Percentiles rank a stretch among this genome's conserved stretches.
phyloP scores from a whole-genome alignment of 2,113 vertebrate species.

The Tursiops truncatus region DNA sequence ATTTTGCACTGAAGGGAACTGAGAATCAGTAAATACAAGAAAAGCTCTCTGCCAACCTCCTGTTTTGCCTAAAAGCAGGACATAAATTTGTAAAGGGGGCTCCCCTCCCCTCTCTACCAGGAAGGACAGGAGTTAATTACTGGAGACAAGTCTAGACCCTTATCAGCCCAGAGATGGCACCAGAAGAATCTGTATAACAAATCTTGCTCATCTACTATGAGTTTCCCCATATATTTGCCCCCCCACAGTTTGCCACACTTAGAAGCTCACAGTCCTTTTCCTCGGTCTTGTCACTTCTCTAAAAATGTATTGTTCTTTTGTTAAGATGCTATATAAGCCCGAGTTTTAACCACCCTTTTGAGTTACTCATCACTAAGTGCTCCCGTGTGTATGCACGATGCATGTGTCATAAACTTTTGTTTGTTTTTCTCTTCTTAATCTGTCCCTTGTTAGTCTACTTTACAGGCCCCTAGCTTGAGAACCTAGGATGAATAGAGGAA shows the following conservation, averaged over 20 bases:
- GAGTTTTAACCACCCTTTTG: background rate
- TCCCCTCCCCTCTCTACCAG: background rate
- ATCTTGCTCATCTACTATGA: background rate
- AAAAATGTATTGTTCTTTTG: background rate
- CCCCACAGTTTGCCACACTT: background rate
- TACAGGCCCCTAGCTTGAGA: background rate
- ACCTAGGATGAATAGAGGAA: background rate
- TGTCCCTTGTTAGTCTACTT: background rate
- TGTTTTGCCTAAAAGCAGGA: background rate
- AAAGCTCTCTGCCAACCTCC: background rate
- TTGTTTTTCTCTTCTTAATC: background rate
- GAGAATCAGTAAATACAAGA: background rate
- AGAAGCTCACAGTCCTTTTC: background rate
- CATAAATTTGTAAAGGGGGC: background rate
- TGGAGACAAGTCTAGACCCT: background rate
- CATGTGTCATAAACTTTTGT: background rate
- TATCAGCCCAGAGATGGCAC: background rate
- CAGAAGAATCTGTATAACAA: background rate
- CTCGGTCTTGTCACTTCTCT: background rate
- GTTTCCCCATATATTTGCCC: background rate
- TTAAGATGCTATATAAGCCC: background rate
- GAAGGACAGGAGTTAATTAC: background rate
- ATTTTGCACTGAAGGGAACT: background rate
- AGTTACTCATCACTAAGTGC: background rate
- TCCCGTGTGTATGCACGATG: background rate